Evolutionary conservation across 2,797 vertebrate species (phyloP).

Genomic region (Sylvia borin): DNA sequence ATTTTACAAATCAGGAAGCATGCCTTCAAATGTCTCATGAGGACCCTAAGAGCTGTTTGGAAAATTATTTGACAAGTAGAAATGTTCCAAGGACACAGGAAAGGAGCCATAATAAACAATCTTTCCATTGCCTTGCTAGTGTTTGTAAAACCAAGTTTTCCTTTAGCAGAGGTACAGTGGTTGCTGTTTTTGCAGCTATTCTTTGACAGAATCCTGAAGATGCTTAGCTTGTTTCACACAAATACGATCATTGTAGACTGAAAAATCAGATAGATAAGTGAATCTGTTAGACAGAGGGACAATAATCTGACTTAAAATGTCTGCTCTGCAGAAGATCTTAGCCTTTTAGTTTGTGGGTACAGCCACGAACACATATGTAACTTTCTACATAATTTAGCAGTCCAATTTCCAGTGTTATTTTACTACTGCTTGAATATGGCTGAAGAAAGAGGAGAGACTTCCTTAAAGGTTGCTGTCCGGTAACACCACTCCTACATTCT

Average conservation of each 20-base stretch:
- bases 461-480: background rate
- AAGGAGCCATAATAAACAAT: background rate
- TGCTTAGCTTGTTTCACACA: background rate
- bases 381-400: background rate
- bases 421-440: background rate
- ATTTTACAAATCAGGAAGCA: background rate
- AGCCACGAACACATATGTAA: fast-evolving
- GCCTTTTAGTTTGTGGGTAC: background rate
- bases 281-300: background rate
- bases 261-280: background rate
- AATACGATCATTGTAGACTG: background rate
- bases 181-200: background rate
- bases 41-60: background rate
- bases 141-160: background rate
- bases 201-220: background rate
- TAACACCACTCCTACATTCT: background rate
- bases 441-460: background rate
- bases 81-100: background rate
- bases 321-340: background rate
- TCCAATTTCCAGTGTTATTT: background rate
- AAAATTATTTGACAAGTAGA: background rate
- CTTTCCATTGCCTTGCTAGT: background rate
- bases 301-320: background rate
- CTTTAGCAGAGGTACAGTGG: background rate
- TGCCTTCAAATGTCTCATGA: background rate